phyloP scores from a whole-genome alignment of 2,888 invertebrate genomes.

The Hemistola chrysoprasaria region DNA sequence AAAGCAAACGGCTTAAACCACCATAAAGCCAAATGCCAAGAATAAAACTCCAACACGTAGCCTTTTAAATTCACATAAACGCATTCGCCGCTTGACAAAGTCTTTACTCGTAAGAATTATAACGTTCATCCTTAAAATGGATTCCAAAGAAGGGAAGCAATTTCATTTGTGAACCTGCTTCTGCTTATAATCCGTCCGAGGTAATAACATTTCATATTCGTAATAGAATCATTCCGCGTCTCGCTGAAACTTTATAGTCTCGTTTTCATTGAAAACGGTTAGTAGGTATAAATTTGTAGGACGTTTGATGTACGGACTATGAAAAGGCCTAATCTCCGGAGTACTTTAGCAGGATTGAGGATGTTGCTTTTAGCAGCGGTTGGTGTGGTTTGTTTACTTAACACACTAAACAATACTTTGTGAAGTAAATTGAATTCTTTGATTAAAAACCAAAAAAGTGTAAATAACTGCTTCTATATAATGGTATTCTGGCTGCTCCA shows the following conservation, averaged over 20 bases:
- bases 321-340: slow-evolving; percentile 68
- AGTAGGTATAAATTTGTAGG: slow-evolving; percentile 78
- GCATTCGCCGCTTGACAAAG: slow-evolving; percentile 58
- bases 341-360: slow-evolving; percentile 54
- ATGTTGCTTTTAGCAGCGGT: slow-evolving; percentile 42
- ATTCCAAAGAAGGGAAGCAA: slow-evolving; percentile 80
- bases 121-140: slow-evolving; percentile 79
- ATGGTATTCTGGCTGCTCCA: too few species aligned
- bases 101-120: slow-evolving; percentile 78
- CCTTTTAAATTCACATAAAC: slow-evolving; percentile 28
- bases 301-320: slow-evolving; percentile 73
- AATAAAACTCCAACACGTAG: slow-evolving; percentile 21
- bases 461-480: too few species aligned
- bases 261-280: slow-evolving; percentile 81
- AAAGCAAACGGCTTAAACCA: slow-evolving; percentile 16
- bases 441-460: slow-evolving; percentile 5
- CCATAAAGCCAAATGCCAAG: slow-evolving; percentile 16
- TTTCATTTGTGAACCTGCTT: slow-evolving; percentile 81
- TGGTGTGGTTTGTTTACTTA: slow-evolving; percentile 49
- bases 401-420: slow-evolving; percentile 40
- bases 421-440: slow-evolving; percentile 2
- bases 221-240: slow-evolving; percentile 81
- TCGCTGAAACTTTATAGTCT: slow-evolving; percentile 80
- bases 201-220: slow-evolving; percentile 83
- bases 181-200: slow-evolving; percentile 81